These are phyloP conservation scores for Gyrodactylus bullatarudis DNA, from an alignment of 1,140 invertebrate species.

Conservation along the genomic window DNA sequence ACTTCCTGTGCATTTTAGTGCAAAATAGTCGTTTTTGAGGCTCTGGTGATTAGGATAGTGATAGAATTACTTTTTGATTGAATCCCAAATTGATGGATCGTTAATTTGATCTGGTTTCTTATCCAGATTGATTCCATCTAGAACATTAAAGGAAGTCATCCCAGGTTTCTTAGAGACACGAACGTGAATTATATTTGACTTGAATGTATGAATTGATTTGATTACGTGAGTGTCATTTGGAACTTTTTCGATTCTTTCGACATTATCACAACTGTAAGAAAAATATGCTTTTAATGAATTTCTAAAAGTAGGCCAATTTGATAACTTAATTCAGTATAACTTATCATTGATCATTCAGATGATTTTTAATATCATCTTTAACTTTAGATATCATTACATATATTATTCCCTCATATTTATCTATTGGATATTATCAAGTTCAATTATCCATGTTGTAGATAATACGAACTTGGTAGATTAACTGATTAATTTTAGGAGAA, in stretches of 20 bases:
- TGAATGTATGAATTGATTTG: background rate
- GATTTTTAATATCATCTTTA: too few relatives aligned
- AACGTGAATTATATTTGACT: conserved; percentile 4
- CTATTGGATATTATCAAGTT: too few relatives aligned
- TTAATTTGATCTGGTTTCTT: background rate
- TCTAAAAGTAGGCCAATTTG: too few relatives aligned
- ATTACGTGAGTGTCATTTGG: background rate
- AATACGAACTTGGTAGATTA: too few relatives aligned
- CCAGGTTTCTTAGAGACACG: background rate
- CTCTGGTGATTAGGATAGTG: background rate
- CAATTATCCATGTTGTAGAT: too few relatives aligned
- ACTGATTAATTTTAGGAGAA: too few relatives aligned
- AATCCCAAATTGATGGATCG: background rate
- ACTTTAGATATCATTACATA: too few relatives aligned
- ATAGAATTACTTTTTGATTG: background rate
- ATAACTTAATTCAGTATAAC: too few relatives aligned
- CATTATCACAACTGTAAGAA: background rate
- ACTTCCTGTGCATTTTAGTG: too few relatives aligned
- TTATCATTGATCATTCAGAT: background rate
- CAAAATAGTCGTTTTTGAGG: too few relatives aligned
- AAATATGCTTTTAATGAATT: too few relatives aligned
- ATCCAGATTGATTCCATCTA: background rate
- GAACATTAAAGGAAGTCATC: background rate
- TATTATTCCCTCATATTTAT: too few relatives aligned
- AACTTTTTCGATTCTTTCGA: background rate